Percentiles rank a stretch among this genome's conserved stretches.
Conservation (phyloP, 2,888 invertebrate species). For the Crioceris asparagi region DNA sequence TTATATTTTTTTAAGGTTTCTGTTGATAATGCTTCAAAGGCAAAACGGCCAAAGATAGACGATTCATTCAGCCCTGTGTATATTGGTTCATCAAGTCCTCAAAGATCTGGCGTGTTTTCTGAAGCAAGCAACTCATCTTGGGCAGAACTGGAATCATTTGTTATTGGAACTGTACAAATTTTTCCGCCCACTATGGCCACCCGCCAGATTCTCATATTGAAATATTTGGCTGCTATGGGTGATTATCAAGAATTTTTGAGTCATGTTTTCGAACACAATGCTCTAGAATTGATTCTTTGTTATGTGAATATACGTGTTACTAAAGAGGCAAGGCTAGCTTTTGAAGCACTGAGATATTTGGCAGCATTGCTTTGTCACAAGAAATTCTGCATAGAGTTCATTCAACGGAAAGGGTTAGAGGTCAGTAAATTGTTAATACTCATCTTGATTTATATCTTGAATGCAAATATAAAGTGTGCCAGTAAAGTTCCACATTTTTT, state of each 20-base stretch:
- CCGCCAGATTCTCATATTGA: constrained; percentile 82
- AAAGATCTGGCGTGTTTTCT: constrained; percentile 22
- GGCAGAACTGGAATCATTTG: constrained; percentile 81
- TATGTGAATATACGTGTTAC: constrained; percentile 85
- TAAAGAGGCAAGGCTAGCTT: constrained; percentile 83
- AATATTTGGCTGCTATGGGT: constrained; percentile 93
- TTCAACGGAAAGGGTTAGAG: constrained; percentile 77
- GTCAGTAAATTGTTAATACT: constrained; percentile 30
- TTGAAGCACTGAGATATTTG: constrained; percentile 92
- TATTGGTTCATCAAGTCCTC: constrained; percentile 15
- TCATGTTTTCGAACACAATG: constrained; percentile 88
- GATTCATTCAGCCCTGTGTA: constrained; percentile 12
- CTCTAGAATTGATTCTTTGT: constrained; percentile 78
- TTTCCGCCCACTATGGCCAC: constrained; percentile 82
- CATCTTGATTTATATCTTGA: neutral
- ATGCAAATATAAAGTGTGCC: neutral
- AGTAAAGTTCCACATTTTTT: neutral
- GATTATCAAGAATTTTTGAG: constrained; percentile 96
- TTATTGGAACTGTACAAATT: constrained; percentile 73
- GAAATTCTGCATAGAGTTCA: constrained; percentile 94
- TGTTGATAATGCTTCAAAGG: constrained; percentile 13
- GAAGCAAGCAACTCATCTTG: constrained; percentile 80
- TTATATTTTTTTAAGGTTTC: constrained; percentile 11
- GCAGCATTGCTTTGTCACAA: constrained; percentile 94
- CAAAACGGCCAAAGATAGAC: constrained; percentile 25